Evolutionary conservation across 2,888 invertebrate genomes (phyloP), one percentile per base, ranked within the genome.

Genomic region (Frankliniella intonsa): DNA sequence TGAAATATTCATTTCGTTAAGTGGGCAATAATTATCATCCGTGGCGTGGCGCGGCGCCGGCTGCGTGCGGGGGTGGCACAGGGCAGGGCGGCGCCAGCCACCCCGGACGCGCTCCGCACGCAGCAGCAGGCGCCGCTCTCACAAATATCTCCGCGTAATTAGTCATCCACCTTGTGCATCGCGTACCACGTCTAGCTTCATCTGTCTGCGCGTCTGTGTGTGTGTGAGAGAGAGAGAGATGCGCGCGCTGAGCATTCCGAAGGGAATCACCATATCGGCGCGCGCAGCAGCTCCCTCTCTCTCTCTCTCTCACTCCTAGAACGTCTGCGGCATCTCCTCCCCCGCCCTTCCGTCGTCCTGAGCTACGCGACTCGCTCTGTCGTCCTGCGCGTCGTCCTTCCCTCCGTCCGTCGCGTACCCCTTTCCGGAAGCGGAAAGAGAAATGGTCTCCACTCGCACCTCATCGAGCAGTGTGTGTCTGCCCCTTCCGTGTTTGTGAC

Each of bases 401-500:
- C 83, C 82, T 83, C 83, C 65, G 82, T 82, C 22, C 81, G 11
- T 62, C 38, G 27, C 81, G n/a, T 76, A 50, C 19, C n/a, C 5
- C 38, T 38, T 5, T 79, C 81, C 79, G 12, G 65, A 19, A 50
- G 50, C 27, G 22, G 80, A 82, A 80, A 80, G 80, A 25, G 79
- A 80, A 50, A 76, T 83, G 82, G 69, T 76, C 65, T 80, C 69
- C 81, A 51, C 82, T 82, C 82, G 82, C 80, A 81, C 82, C 62
- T 81, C 80, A 19, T 55, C 22, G 49, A 65, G 80, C 50, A 62
- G 27, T 38, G 50, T 81, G 55, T 22, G 22, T 65, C 80, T 82
- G 81, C 81, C 83, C 83, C 84, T 84, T 84, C 81, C 83, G 85
- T 84, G 84, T 84, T 84, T 85, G 86, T 86, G 86, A 86, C 85